phyloP scores from a whole-genome alignment of 2,113 vertebrate genomes.

The Apistogramma diplotaenia region DNA sequence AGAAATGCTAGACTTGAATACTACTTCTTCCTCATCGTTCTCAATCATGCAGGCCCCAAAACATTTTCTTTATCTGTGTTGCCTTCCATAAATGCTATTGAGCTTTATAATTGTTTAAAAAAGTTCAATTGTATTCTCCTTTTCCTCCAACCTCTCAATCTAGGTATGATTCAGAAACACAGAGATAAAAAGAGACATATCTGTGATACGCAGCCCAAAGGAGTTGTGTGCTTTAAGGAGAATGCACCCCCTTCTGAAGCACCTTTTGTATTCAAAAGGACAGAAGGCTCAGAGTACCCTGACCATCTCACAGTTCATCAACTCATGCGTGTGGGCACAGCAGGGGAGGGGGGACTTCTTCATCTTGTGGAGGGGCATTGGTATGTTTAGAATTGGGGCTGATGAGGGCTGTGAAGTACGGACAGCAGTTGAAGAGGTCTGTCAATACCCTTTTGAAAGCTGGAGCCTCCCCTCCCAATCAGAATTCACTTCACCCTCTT shows the following conservation, averaged over 20 bases:
- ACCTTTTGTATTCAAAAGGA: conserved; percentile 37
- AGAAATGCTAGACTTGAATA: not conserved
- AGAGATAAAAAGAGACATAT: conserved; percentile 21
- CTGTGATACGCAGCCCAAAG: conserved; percentile 36
- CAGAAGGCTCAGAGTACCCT: conserved; percentile 11
- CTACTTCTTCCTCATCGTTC: not conserved
- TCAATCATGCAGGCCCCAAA: not conserved
- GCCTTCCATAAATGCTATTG: not conserved
- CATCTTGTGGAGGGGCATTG: conserved; percentile 31
- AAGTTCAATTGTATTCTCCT: not conserved
- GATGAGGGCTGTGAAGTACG: conserved; percentile 38
- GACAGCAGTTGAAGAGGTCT: conserved; percentile 30
- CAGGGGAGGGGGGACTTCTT: conserved; percentile 4
- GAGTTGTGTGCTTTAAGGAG: conserved; percentile 41
- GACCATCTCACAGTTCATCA: conserved; percentile 44
- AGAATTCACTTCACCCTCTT: conserved; percentile 37
- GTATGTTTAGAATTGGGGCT: conserved; percentile 50
- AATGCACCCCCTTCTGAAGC: conserved; percentile 35
- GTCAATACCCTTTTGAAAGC: conserved; percentile 34
- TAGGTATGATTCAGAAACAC: conserved; percentile 15
- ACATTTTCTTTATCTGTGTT: not conserved
- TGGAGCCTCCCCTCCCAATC: conserved; percentile 10
- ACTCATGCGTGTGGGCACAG: conserved; percentile 31
- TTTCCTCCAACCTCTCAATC: not conserved
- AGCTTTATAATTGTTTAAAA: conserved; percentile 2